Conservation (phyloP, 2,797 vertebrate genomes). For the Acomys russatus region DNA sequence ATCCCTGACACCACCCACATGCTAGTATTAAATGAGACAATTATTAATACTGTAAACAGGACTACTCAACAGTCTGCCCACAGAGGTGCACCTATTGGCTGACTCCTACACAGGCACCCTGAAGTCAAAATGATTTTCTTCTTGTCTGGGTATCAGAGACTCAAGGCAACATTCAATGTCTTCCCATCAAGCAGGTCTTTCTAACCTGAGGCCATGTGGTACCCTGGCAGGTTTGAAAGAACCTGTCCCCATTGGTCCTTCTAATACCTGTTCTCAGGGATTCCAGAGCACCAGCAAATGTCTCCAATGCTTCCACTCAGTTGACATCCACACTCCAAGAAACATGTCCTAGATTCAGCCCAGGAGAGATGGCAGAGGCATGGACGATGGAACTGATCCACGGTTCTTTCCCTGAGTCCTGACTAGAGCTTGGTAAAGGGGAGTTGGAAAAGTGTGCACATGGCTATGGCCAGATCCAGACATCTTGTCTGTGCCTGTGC, state of each 20-base stretch:
- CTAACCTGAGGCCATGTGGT: rapidly evolving
- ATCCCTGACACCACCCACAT: too few species aligned
- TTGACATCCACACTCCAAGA: rapidly evolving
- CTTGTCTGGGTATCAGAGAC: too few species aligned
- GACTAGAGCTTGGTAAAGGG: too few species aligned
- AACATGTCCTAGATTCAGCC: rapidly evolving
- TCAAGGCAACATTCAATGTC: too few species aligned
- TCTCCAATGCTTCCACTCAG: rapidly evolving
- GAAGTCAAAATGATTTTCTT: too few species aligned
- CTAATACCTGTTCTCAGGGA: too few species aligned
- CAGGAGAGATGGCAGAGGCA: rapidly evolving
- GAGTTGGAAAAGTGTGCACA: too few species aligned
- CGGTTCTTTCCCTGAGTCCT: background rate
- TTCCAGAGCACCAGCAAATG: rapidly evolving
- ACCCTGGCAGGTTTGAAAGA: background rate
- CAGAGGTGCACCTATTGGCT: too few species aligned
- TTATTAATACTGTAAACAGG: too few species aligned
- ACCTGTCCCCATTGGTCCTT: rapidly evolving
- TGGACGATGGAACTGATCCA: background rate
- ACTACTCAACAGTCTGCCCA: too few species aligned
- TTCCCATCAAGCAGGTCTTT: background rate
- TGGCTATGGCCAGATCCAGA: background rate
- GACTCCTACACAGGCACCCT: too few species aligned
- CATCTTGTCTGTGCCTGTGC: rapidly evolving
- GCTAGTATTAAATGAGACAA: too few species aligned